Evolutionary conservation across 2,113 vertebrate genomes (phyloP), one percentile per base, ranked within the genome.

Genomic region (Calonectris borealis): DNA sequence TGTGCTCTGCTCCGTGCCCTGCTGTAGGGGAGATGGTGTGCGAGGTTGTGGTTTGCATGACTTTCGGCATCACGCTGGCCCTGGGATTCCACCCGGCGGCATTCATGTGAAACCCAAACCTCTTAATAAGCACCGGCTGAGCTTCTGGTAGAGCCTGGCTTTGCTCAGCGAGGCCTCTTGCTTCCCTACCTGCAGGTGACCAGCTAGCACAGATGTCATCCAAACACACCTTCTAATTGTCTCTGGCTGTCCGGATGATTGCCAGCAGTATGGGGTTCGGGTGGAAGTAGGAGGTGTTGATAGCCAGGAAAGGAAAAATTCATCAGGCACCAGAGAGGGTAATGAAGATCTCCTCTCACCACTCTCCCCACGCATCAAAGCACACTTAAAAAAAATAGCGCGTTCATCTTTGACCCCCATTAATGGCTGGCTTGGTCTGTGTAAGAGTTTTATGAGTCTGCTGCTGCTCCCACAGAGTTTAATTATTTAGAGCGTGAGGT

Each of bases 381-480:
- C 92, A 86, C 90, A 66, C 88, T 88, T 92, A 25, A 79, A 91
- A 96, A 94, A 96, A 94, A 18, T 25, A 83, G 70, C 94, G 54
- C 5, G 0, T 66, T 97, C 95, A 90, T 97, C 96, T 97, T 95
- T 97, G 95, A 96, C 94, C 96, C 84, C 86, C 95, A 83, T 96
- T 96, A 97, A 95, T 95, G 95, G 91, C 91, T 94, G 73, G 66
- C 86, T 94, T 86, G 83, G 94, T 94, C 87, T 96, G 90, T 73
- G 79, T 93, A 85, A 94, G 95, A 88, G 93, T 89, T 95, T 97
- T 96, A 95, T 68, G 77, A 97, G 93, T 85, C 75, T 96, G 87
- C 84, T 95, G 86, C 88, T 95, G 95, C 91, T 97, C 95, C 94
- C 95, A 94, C 82, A 79, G 97, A 94, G 89, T 97, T 97, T 96